Evolutionary conservation across 2,113 vertebrate genomes (phyloP), one percentile per base, ranked within the genome.

Genomic region (Haplotaxodon microlepis): DNA sequence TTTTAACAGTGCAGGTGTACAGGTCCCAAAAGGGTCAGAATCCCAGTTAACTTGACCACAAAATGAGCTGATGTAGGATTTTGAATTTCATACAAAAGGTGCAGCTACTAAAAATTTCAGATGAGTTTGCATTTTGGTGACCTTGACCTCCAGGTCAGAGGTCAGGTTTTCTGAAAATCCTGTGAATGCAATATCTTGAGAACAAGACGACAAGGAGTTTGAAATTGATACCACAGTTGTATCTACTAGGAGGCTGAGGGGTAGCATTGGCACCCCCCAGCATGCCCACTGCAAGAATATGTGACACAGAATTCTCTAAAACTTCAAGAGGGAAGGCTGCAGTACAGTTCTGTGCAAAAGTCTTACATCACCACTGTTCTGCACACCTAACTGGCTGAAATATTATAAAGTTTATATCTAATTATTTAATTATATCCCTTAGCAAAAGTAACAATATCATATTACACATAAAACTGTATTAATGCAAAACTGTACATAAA

Each of bases 401-500:
- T 17, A 61, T 61, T 31, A 31, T 31, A 61, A 27, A 27, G 27
- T 27, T 27, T 27, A 27, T 38, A 38, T 38, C 36, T 38, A 38
- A 38, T 38, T 38, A 38, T 38, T 38, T 38, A 38, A 38, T 38
- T 38, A 38, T 38, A 56, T 27, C 11, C 21, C 54, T 56, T 56
- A 56, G 21, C 21, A 12, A 56, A 56, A 56, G 21, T 56, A 27
- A 8, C 54, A 56, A 56, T 12, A 54, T 11, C 6, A 24, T 56
- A 56, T 13, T 57, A 57, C 24, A 61, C 5, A 61, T 61, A 61
- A 61, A 61, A 31, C 14, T 31, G 57, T 61, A 31, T 31, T 61
- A 61, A 61, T 61, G 14, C 0, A 0, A 61, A 61, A 61, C 27
- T 0, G 14, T 61, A 31, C 57, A 61, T 31, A 61, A 17, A 17